phyloP scores from a whole-genome alignment of 2,888 invertebrate species.

The Ceratothoa steindachneri region DNA sequence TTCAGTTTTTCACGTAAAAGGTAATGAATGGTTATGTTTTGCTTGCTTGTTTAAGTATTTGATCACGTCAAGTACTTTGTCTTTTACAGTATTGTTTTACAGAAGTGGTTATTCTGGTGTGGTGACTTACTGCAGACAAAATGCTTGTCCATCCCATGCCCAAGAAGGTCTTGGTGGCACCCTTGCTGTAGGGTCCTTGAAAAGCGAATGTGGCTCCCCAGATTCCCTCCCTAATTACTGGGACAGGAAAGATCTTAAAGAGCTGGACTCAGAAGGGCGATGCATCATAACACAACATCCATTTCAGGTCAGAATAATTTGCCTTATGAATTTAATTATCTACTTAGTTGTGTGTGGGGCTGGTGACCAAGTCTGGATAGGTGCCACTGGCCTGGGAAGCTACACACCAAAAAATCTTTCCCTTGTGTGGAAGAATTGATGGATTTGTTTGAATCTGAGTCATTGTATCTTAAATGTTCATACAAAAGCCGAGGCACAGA shows the following conservation, averaged over 20 bases:
- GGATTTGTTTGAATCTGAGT: too few species aligned
- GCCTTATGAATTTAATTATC: too few species aligned
- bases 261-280: constrained; percentile 57
- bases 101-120: constrained; percentile 52
- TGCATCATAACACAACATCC: constrained; percentile 55
- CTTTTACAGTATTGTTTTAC: background rate
- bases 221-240: constrained; percentile 49
- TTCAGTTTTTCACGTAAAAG: constrained; percentile 55
- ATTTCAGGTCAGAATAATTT: constrained; percentile 23
- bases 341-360: too few species aligned
- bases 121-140: constrained; percentile 55
- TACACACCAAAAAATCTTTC: background rate
- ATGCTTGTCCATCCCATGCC: constrained; percentile 53
- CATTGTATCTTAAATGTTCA: too few species aligned
- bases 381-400: too few species aligned
- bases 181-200: background rate
- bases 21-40: background rate
- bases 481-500: too few species aligned
- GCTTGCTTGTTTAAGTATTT: background rate
- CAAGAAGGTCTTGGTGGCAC: constrained; percentile 55
- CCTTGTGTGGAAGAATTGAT: too few species aligned
- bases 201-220: background rate
- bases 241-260: constrained; percentile 52
- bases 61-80: background rate
- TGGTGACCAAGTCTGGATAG: too few species aligned